Evolutionary conservation across 2,113 vertebrate species (phyloP).

Genomic region (Actenoides lindsayi): DNA sequence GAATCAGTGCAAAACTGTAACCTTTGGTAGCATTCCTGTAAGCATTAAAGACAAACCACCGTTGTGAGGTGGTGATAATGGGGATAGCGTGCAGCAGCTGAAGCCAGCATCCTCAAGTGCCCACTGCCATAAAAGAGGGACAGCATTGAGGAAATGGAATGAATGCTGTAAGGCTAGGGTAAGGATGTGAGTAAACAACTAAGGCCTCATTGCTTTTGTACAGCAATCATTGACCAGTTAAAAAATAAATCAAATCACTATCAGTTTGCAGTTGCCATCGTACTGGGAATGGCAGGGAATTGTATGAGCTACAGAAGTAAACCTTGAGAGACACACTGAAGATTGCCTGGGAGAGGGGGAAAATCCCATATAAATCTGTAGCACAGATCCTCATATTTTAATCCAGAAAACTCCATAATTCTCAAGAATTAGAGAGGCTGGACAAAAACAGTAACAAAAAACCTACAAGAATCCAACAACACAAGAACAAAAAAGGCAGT

Average conservation of each 20-base stretch:
- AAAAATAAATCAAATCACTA: neutral
- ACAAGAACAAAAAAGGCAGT: neutral
- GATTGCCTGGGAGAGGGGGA: neutral
- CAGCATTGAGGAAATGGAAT: neutral
- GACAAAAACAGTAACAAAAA: neutral
- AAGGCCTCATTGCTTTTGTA: neutral
- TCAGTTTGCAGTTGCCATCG: neutral
- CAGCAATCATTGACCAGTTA: neutral
- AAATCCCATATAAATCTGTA: neutral
- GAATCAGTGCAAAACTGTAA: neutral
- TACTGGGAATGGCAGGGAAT: neutral
- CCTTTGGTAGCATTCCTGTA: neutral
- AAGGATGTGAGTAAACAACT: neutral
- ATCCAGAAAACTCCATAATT: neutral
- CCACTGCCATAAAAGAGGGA: neutral
- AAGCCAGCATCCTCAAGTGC: neutral
- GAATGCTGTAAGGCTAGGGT: neutral
- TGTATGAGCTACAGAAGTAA: neutral
- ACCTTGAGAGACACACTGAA: neutral
- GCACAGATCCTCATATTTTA: neutral
- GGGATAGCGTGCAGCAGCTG: neutral
- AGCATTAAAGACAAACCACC: neutral
- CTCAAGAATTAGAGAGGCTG: neutral
- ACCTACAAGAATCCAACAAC: neutral
- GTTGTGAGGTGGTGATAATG: neutral